These are phyloP conservation scores for Cetoscarus ocellatus DNA, from an alignment of 2,797 vertebrate genomes.

Conservation along the genomic window DNA sequence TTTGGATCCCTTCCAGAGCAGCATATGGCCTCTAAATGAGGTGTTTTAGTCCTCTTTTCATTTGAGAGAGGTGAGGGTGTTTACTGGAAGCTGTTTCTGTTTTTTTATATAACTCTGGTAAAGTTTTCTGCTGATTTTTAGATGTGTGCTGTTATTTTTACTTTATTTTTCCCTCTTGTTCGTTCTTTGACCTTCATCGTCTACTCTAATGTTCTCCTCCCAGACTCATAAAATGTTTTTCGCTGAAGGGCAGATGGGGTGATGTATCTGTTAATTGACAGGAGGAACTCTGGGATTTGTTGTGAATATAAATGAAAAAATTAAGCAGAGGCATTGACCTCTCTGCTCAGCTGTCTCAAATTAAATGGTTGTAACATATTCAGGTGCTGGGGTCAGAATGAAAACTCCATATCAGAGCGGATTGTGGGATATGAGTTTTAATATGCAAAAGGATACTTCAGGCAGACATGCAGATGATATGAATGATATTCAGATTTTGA, in stretches of 20 bases:
- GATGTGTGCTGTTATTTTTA: background rate
- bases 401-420: background rate
- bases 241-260: slow-evolving; percentile 30
- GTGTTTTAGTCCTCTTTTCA: background rate
- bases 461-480: slow-evolving; percentile 1
- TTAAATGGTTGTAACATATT: slow-evolving; percentile 21
- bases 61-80: background rate
- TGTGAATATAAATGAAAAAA: slow-evolving; percentile 53
- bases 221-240: slow-evolving; percentile 31
- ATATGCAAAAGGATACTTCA: background rate
- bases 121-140: background rate
- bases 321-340: slow-evolving; percentile 16
- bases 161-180: background rate
- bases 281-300: slow-evolving; percentile 34
- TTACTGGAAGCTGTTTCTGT: background rate
- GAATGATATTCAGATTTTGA: slow-evolving; percentile 2
- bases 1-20: slow-evolving; percentile 19
- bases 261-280: slow-evolving; percentile 40
- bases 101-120: background rate
- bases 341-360: slow-evolving; percentile 19
- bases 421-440: slow-evolving; percentile 1
- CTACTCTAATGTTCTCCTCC: slow-evolving; percentile 4
- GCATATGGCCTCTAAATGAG: slow-evolving; percentile 22
- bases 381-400: slow-evolving; percentile 1
- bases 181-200: slow-evolving; percentile 31